Evolutionary conservation across 2,888 invertebrate genomes (phyloP), one percentile per base, ranked within the genome.

Genomic region (Stenoptilia bipunctidactyla): DNA sequence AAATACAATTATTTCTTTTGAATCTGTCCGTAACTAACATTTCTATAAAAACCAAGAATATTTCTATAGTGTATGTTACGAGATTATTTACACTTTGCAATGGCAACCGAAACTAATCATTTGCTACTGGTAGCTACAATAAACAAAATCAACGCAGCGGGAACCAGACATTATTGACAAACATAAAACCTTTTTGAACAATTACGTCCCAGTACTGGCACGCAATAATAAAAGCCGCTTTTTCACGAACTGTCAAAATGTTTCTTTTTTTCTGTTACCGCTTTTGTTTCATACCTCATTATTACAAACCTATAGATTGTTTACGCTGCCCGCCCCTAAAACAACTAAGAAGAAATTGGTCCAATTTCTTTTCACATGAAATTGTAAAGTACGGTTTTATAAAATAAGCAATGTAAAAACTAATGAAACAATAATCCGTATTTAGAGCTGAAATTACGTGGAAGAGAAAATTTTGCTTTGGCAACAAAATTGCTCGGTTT

Each of bases 51-150:
- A 55, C 55, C 48, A 57, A 52, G 48, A 52, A 53, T 49, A 51
- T 45, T 25, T 37, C 20, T 33, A 46, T 45, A 65, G 51, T 58
- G 54, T 48, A 45, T 42, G 42, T 46, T 42, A 61, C 56, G 61
- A 71, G 61, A 74, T 77, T 76, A 80, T 80, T 77, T 76, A 79
- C 71, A 71, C 66, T 60, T 59, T 58, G 53, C 50, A 72, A 76
- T 66, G 51, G 68, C 60, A 42, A 74, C 79, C 79, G 77, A 76
- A 70, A 66, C 77, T 66, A 80, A 82, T 80, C 55, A 79, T 77
- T 68, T 65, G 80, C 80, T 80, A 80, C 80, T 57, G 77, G 75
- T 68, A 66, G 64, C 66, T 45, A 13, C 51, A 52, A 64, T 58
- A 62, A 66, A 71, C 70, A 72, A 61, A 49, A 58, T 56, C 47